These are phyloP conservation scores for Astur gentilis DNA, from an alignment of 2,113 vertebrate species.

Conservation along the genomic window DNA sequence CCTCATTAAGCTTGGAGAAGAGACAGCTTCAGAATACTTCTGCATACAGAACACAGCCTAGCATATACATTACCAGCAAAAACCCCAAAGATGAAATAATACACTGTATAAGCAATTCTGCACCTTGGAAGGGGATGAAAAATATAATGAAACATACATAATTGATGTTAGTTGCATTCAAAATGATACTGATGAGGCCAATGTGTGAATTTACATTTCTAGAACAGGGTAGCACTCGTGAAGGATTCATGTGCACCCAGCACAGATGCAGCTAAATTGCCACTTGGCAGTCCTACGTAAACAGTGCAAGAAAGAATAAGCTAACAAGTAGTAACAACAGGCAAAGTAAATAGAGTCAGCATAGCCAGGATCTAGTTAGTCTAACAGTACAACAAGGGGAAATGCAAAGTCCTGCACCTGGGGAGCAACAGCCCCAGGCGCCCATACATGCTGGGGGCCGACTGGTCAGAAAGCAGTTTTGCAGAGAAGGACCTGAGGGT, in stretches of 20 bases:
- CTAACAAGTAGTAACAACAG: background rate
- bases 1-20: background rate
- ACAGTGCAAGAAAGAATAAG: background rate
- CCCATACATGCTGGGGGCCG: accelerated
- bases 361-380: background rate
- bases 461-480: background rate
- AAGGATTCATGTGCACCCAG: background rate
- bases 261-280: slow-evolving; percentile 11
- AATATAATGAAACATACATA: background rate
- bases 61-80: background rate
- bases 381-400: background rate
- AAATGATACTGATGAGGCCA: background rate
- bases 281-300: background rate
- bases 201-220: background rate
- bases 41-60: background rate
- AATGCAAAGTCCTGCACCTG: background rate
- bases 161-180: background rate
- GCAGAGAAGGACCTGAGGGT: background rate
- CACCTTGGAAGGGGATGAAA: background rate
- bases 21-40: background rate
- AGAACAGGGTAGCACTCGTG: background rate
- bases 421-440: background rate
- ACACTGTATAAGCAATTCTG: background rate
- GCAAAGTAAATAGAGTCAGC: background rate
- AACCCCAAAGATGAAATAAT: background rate